phyloP scores from a whole-genome alignment of 1,140 invertebrate species.

The Microvelia longipes region DNA sequence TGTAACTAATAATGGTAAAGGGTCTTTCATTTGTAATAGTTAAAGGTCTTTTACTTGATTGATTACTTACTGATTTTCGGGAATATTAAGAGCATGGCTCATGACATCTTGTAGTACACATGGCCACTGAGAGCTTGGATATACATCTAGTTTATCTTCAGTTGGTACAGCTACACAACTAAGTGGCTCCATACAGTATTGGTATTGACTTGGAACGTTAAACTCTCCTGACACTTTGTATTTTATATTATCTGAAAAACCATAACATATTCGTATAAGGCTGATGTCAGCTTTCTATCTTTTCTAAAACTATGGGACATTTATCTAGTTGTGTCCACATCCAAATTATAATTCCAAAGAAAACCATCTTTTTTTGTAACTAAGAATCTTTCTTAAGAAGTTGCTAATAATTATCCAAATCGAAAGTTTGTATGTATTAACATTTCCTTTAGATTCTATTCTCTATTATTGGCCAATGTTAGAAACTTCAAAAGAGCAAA shows the following conservation, averaged over 20 bases:
- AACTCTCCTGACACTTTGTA: constrained; percentile 37
- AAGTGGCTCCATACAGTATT: constrained; percentile 52
- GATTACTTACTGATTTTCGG: constrained; percentile 24
- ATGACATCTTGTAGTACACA: constrained; percentile 19
- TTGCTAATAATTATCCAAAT: neutral
- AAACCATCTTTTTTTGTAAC: neutral
- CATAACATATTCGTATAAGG: neutral
- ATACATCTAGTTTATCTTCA: constrained; percentile 51
- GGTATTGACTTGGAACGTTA: constrained; percentile 37
- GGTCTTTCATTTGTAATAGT: no score
- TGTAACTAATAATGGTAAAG: no score
- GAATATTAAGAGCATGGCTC: constrained; percentile 18
- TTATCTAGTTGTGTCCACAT: neutral
- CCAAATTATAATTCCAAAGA: neutral
- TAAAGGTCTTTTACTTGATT: no score
- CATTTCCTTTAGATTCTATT: no score
- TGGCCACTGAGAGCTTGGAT: constrained; percentile 34
- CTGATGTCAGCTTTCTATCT: neutral
- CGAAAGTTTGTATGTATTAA: neutral
- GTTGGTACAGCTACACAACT: constrained; percentile 41
- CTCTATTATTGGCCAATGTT: no score
- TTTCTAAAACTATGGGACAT: neutral
- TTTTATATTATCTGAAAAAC: constrained; percentile 13
- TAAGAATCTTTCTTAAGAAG: neutral
- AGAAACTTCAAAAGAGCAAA: no score